These are phyloP conservation scores for Tinea trinotella DNA, from an alignment of 2,888 invertebrate genomes.

Conservation along the genomic window DNA sequence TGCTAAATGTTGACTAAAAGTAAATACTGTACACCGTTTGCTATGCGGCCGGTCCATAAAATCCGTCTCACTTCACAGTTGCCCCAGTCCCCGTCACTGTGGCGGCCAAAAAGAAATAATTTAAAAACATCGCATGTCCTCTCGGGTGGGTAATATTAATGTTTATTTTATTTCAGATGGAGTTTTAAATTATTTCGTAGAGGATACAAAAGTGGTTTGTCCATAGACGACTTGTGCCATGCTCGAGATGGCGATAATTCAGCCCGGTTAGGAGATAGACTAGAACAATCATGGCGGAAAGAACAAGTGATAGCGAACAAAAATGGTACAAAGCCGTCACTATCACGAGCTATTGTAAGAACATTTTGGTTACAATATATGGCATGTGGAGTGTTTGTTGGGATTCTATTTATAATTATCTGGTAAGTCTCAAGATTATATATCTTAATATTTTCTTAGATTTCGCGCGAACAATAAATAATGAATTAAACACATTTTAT, in stretches of 20 bases:
- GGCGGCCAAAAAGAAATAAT: too few relatives aligned
- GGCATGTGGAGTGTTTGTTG: constrained; percentile 71
- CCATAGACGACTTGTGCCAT: constrained; percentile 77
- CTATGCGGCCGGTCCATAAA: too few relatives aligned
- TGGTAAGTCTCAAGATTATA: constrained; percentile 55
- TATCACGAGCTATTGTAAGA: constrained; percentile 71
- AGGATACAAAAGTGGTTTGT: constrained; percentile 75
- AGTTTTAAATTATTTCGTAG: constrained; percentile 75
- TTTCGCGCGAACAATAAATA: too few relatives aligned
- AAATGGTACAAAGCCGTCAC: constrained; percentile 69
- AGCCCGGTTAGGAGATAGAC: constrained; percentile 74
- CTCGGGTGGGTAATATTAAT: too few relatives aligned
- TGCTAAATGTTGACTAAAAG: too few relatives aligned
- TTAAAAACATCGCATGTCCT: too few relatives aligned
- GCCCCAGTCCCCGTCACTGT: too few relatives aligned
- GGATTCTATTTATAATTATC: constrained; percentile 69
- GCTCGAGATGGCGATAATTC: constrained; percentile 75
- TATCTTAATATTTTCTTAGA: too few relatives aligned
- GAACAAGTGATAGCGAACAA: constrained; percentile 65
- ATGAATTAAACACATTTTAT: too few relatives aligned
- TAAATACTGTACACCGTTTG: too few relatives aligned
- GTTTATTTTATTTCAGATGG: constrained; percentile 76
- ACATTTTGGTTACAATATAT: constrained; percentile 75
- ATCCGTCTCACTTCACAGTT: too few relatives aligned
- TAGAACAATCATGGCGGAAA: constrained; percentile 77